Percentiles rank a stretch among this genome's conserved stretches.
Evolutionary conservation across 2,113 vertebrate species (phyloP).

Genomic region (Hippocampus mohnikei): DNA sequence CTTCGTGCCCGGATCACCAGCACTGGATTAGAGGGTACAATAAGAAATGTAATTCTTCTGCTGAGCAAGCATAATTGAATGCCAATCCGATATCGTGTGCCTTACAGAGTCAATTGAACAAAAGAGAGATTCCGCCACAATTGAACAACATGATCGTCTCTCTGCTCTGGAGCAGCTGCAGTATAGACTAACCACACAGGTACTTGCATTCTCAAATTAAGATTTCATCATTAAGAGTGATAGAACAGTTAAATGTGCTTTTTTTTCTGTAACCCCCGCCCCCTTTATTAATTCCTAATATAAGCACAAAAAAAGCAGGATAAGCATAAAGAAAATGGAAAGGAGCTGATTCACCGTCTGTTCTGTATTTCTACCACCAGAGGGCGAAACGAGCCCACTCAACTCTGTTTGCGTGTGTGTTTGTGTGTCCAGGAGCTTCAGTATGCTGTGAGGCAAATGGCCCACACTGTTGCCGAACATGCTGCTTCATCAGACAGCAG

Average conservation of each 20-base stretch:
- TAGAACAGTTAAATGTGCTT: not conserved
- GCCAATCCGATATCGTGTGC: not conserved
- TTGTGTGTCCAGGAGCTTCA: constrained; percentile 65
- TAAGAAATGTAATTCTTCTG: not conserved
- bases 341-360: not conserved
- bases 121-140: constrained; percentile 29
- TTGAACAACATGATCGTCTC: constrained; percentile 46
- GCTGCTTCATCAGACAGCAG: constrained; percentile 24
- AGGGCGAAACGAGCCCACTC: not conserved
- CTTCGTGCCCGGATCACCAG: constrained; percentile 72
- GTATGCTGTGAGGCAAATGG: constrained; percentile 51
- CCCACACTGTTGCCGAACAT: constrained; percentile 11
- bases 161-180: constrained; percentile 73
- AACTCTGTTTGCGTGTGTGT: not conserved
- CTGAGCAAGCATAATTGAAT: not conserved
- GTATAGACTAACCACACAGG: constrained; percentile 75
- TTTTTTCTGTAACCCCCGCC: not conserved
- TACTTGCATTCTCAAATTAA: constrained; percentile 34
- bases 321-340: not conserved
- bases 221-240: not conserved
- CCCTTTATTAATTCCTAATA: not conserved
- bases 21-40: constrained; percentile 62
- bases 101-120: constrained; percentile 14
- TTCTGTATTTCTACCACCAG: constrained; percentile 9
- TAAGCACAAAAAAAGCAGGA: not conserved